Conservation (phyloP, 2,113 vertebrate genomes). For the Athene noctua region DNA sequence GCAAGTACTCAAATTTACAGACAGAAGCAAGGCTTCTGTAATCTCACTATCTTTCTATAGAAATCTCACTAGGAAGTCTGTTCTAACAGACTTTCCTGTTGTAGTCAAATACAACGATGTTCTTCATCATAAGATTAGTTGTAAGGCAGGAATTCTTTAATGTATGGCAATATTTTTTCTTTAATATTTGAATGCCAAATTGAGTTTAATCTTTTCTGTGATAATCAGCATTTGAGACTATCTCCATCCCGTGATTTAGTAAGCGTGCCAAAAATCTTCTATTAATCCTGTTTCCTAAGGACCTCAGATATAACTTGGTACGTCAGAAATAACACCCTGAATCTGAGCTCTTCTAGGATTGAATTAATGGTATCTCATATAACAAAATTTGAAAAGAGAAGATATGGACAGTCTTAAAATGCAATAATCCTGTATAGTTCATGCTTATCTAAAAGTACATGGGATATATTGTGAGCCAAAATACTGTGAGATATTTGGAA, state of each 20-base stretch:
- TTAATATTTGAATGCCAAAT: not conserved
- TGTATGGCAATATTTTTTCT: not conserved
- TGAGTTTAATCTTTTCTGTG: not conserved
- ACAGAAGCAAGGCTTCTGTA: not conserved
- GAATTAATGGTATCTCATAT: not conserved
- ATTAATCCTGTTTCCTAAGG: not conserved
- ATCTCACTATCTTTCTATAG: not conserved
- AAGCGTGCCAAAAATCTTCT: not conserved
- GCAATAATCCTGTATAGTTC: not conserved
- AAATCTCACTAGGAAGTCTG: not conserved
- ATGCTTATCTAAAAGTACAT: not conserved
- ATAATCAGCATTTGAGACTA: not conserved
- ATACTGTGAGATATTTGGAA: not conserved
- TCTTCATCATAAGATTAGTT: not conserved
- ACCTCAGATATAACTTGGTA: not conserved
- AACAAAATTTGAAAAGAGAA: not conserved
- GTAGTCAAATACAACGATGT: not conserved
- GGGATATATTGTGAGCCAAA: not conserved
- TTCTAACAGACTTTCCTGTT: not conserved
- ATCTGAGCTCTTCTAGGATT: not conserved
- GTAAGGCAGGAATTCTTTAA: not conserved
- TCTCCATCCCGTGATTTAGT: not conserved
- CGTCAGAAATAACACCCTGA: not conserved
- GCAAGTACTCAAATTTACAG: not conserved
- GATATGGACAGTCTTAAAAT: not conserved